These are phyloP conservation scores for Phenacoccus solenopsis DNA, from an alignment of 1,140 invertebrate genomes.

Conservation along the genomic window DNA sequence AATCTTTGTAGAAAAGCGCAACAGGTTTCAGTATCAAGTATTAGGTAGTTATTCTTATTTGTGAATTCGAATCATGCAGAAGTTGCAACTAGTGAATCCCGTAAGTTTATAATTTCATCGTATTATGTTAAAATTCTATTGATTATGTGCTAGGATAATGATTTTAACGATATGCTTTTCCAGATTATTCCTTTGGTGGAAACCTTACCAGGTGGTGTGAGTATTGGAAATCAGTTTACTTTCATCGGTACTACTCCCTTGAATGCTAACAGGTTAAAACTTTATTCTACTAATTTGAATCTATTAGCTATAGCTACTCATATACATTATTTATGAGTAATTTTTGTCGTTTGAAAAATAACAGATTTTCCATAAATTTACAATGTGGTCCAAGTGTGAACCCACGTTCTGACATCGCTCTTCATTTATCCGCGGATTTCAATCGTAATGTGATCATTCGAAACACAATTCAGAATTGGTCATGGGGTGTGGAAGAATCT, in stretches of 20 bases:
- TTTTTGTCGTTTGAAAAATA: too few relatives aligned
- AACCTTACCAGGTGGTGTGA: not conserved
- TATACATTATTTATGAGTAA: conserved; percentile 22
- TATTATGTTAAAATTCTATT: too few relatives aligned
- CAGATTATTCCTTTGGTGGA: conserved; percentile 4
- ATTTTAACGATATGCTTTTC: not conserved
- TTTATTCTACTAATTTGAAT: too few relatives aligned
- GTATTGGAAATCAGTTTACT: not conserved
- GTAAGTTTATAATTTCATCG: not conserved
- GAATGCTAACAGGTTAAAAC: conserved; percentile 26
- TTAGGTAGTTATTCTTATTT: not conserved
- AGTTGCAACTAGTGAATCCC: not conserved
- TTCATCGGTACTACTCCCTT: not conserved
- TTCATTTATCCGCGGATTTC: conserved; percentile 45
- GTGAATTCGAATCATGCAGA: not conserved
- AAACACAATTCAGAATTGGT: conserved; percentile 41
- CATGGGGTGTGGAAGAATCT: conserved; percentile 55
- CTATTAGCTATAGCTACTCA: too few relatives aligned
- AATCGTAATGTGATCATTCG: conserved; percentile 40
- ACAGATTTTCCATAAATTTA: conserved; percentile 50
- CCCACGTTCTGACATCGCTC: conserved; percentile 45
- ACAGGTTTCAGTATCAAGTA: too few relatives aligned
- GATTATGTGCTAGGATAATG: not conserved
- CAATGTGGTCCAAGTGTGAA: conserved; percentile 42
- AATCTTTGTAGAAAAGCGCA: too few relatives aligned